Evolutionary conservation across 2,797 vertebrate species (phyloP), one percentile per base, ranked within the genome.

Genomic region (Danio albolineatus): DNA sequence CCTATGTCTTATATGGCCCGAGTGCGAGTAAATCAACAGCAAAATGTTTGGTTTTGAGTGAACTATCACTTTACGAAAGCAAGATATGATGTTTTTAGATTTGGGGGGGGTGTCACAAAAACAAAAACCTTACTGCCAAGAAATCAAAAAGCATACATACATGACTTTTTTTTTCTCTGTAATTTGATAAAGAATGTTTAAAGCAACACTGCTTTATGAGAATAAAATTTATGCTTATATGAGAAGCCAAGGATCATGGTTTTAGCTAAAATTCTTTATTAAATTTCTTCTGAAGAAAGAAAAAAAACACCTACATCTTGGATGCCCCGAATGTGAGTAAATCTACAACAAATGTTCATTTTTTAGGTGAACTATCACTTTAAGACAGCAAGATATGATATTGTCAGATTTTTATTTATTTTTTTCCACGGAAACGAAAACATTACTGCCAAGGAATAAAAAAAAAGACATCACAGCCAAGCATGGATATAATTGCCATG

Each of bases 61-160:
- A 53, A 17, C 51, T 43, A 61, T 46, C 41, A 16, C 59, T 73
- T 56, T 79, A n/a, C n/a, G n/a, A n/a, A 36, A 49, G 74, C 41
- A 73, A 36, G 75, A 56, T 44, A 59, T 28, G 59, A 64, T 39
- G 36, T 54, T 53, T 59, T 76, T 38, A 16, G 69, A 1, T 19
- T 51, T n/a, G n/a, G n/a, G n/a, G n/a, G n/a, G n/a, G n/a, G n/a
- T n/a, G n/a, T n/a, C n/a, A 49, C 7, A 62, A n/a, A 81, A 66
- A 59, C 67, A 81, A 84, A 76, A 64, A 79, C 60, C 74, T 78
- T 44, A 78, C 59, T 84, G 82, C 69, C 78, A 78, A 49, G 62
- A 71, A 83, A 85, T 74, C 78, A 81, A 83, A 82, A 76, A 74
- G 84, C n/a, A n/a, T n/a, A n/a, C n/a, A n/a, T n/a, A n/a, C n/a